Evolutionary conservation across 2,113 vertebrate genomes (phyloP).

Genomic region (Melanotaenia duboulayi): DNA sequence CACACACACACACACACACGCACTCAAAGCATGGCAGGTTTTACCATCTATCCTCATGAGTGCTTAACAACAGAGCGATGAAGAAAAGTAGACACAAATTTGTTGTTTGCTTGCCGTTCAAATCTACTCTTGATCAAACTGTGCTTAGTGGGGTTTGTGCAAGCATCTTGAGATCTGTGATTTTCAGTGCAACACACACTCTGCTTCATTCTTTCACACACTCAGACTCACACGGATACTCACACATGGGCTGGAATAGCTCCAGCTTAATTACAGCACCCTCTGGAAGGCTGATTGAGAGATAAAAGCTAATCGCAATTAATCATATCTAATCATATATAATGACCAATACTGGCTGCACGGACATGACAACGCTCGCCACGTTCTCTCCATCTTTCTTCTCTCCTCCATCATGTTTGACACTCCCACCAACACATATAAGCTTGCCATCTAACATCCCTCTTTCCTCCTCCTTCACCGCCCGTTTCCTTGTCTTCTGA

Average conservation of each 20-base stretch:
- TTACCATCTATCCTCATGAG: not conserved
- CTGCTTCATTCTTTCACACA: not conserved
- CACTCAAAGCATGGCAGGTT: not conserved
- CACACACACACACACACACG: constrained; percentile 18
- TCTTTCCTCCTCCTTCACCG: not conserved
- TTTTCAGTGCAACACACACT: constrained; percentile 25
- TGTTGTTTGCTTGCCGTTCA: constrained; percentile 17
- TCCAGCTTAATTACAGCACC: constrained; percentile 63
- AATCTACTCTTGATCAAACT: constrained; percentile 38
- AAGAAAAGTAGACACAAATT: not conserved
- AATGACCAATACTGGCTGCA: constrained; percentile 67
- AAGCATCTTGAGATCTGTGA: constrained; percentile 23
- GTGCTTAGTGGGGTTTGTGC: constrained; percentile 34
- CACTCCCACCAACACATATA: not conserved
- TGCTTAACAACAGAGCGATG: constrained; percentile 2
- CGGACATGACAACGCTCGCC: constrained; percentile 51
- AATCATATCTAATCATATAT: constrained; percentile 74
- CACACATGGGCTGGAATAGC: constrained; percentile 32
- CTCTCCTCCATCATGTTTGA: constrained; percentile 36
- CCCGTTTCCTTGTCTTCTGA: not conserved
- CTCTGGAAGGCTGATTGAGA: constrained; percentile 68
- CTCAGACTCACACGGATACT: constrained; percentile 9
- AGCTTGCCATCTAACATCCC: not conserved
- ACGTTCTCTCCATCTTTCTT: constrained; percentile 10
- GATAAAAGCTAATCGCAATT: constrained; percentile 73